These are phyloP conservation scores for Trisateles emortualis DNA, from an alignment of 2,888 invertebrate genomes.

Conservation along the genomic window DNA sequence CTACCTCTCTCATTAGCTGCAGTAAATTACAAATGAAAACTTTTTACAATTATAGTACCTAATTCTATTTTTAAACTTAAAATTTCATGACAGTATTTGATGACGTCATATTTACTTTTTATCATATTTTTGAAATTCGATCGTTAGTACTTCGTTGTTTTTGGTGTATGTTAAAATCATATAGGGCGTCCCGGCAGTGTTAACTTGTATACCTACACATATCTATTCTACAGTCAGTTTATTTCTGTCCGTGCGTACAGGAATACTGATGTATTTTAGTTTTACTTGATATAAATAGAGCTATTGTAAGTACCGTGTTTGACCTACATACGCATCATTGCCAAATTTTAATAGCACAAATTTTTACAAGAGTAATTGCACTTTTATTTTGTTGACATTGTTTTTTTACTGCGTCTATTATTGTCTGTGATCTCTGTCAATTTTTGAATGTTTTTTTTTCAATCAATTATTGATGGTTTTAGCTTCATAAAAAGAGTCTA, in stretches of 20 bases:
- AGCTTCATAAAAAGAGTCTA: no score
- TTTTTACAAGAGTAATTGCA: slow-evolving; percentile 45
- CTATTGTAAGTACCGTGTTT: slow-evolving; percentile 72
- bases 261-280: slow-evolving; percentile 81
- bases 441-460: background rate
- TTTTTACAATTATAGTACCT: no score
- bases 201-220: no score
- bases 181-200: slow-evolving; percentile 36
- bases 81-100: background rate
- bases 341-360: slow-evolving; percentile 63
- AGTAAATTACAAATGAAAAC: no score
- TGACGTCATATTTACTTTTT: background rate
- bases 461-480: no score
- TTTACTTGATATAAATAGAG: slow-evolving; percentile 80
- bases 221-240: slow-evolving; percentile 57
- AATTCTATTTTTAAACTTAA: background rate
- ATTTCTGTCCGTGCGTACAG: slow-evolving; percentile 78
- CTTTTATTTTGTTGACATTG: slow-evolving; percentile 47
- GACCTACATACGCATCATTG: slow-evolving; percentile 73
- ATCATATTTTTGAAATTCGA: slow-evolving; percentile 2
- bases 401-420: slow-evolving; percentile 31
- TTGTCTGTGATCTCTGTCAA: slow-evolving; percentile 1
- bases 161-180: slow-evolving; percentile 21
- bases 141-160: slow-evolving; percentile 5
- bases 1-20: no score